Evolutionary conservation across 2,113 vertebrate species (phyloP).

Genomic region (Isichthys henryi): DNA sequence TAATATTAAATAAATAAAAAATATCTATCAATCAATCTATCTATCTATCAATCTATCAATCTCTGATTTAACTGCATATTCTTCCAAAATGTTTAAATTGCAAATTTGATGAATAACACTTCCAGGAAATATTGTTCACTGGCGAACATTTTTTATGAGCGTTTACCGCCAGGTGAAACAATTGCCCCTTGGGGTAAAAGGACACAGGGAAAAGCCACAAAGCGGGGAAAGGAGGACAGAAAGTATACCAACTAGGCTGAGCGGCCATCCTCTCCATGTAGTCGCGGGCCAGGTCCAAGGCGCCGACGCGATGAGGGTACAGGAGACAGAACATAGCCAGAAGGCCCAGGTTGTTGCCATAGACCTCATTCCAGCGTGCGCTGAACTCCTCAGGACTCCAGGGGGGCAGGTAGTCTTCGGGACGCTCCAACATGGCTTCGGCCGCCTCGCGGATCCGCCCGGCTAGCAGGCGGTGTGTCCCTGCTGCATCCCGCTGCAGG

Average conservation of each 20-base stretch:
- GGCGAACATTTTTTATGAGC: background rate
- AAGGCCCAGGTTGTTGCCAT: constrained; percentile 91
- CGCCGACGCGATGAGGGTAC: constrained; percentile 84
- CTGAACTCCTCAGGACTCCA: constrained; percentile 86
- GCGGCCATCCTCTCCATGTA: constrained; percentile 99
- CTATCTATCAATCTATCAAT: too few relatives aligned
- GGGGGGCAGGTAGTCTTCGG: constrained; percentile 85
- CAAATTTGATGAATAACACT: background rate
- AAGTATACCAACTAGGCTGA: constrained; percentile 99
- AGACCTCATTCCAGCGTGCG: constrained; percentile 94
- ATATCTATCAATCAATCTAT: too few relatives aligned
- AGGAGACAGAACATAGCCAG: constrained; percentile 92
- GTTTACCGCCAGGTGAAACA: background rate
- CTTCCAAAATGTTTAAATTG: background rate
- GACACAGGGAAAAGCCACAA: constrained; percentile 29
- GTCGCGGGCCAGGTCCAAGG: constrained; percentile 77
- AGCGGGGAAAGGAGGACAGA: constrained; percentile 45
- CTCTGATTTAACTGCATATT: background rate
- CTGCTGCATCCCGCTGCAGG: constrained; percentile 63
- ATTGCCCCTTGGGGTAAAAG: background rate
- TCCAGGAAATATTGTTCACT: background rate
- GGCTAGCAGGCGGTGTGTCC: constrained; percentile 72
- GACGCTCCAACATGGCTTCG: constrained; percentile 80
- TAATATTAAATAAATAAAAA: background rate
- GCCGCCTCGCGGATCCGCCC: constrained; percentile 71